Percentiles rank a stretch among this genome's conserved stretches.
Conservation (phyloP, 2,113 vertebrate species). For the Hemibagrus wyckioides region DNA sequence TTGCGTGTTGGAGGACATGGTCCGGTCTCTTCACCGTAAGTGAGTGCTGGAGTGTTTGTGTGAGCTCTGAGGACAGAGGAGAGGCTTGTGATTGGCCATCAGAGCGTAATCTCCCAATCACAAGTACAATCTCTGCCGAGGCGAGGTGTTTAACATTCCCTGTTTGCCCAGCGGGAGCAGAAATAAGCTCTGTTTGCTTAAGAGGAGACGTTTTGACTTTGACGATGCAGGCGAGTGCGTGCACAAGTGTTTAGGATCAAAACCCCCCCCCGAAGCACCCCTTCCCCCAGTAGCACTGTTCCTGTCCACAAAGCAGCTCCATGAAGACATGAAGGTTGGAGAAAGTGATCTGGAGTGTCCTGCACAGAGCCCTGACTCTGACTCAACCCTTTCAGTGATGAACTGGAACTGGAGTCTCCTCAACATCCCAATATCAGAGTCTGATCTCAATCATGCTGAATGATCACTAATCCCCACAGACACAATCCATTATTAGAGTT, state of each 20-base stretch:
- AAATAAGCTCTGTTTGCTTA: slow-evolving; percentile 12
- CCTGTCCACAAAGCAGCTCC: too few relatives aligned
- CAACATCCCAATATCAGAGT: too few relatives aligned
- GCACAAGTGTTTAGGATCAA: not conserved
- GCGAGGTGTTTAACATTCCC: not conserved
- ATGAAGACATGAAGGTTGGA: too few relatives aligned
- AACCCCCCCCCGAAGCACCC: not conserved
- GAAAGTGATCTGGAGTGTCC: too few relatives aligned
- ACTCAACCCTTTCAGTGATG: too few relatives aligned
- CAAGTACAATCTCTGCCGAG: not conserved
- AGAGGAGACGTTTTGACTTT: not conserved
- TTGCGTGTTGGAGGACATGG: not conserved
- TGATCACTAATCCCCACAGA: too few relatives aligned
- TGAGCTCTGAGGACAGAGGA: not conserved
- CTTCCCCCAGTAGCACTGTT: not conserved
- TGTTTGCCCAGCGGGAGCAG: slow-evolving; percentile 7
- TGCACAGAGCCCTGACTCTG: too few relatives aligned
- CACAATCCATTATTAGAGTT: too few relatives aligned
- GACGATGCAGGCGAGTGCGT: not conserved
- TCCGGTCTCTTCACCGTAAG: not conserved
- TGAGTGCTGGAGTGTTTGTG: not conserved
- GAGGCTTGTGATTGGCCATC: not conserved
- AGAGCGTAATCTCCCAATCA: not conserved
- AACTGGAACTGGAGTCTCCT: too few relatives aligned
- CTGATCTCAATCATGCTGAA: too few relatives aligned